Evolutionary conservation across 2,888 invertebrate species (phyloP).

Genomic region (Aricia artaxerxes): DNA sequence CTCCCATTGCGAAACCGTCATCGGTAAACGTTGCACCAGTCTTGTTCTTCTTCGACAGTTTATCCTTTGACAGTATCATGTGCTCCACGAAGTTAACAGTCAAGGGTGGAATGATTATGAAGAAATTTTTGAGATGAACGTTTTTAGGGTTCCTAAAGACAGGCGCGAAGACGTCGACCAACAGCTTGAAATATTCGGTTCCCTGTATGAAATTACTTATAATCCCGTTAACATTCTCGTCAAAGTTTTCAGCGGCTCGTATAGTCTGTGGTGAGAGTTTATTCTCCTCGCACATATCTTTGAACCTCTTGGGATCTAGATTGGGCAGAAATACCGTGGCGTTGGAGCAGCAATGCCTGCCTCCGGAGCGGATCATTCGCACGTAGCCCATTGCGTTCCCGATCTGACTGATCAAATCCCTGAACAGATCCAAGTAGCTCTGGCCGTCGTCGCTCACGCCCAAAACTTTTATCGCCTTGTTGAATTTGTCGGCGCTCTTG

Average conservation of each 20-base stretch:
- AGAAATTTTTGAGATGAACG: constrained; percentile 94
- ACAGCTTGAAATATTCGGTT: constrained; percentile 92
- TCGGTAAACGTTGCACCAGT: constrained; percentile 95
- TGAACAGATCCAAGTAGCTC: constrained; percentile 95
- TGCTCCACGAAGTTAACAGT: constrained; percentile 97
- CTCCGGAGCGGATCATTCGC: constrained; percentile 95
- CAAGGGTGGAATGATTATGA: constrained; percentile 94
- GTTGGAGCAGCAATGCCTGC: constrained; percentile 94
- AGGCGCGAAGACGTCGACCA: constrained; percentile 95
- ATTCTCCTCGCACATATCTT: constrained; percentile 82
- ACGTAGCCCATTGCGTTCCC: constrained; percentile 98
- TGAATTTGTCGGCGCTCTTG: constrained; percentile 96
- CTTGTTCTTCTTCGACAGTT: constrained; percentile 94
- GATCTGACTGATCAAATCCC: constrained; percentile 95
- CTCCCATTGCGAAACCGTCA: constrained; percentile 98
- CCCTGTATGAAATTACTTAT: constrained; percentile 92
- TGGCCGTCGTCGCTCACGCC: constrained; percentile 90
- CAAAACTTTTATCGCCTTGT: constrained; percentile 92
- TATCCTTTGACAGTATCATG: constrained; percentile 94
- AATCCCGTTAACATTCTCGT: constrained; percentile 88
- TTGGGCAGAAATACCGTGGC: constrained; percentile 94
- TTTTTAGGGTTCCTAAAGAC: constrained; percentile 93
- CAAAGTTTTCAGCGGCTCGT: constrained; percentile 86
- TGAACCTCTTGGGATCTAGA: constrained; percentile 82
- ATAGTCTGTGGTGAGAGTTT: constrained; percentile 81